Base-by-base conservation (phyloP, 1,140 invertebrate species). In the Uloborus diversus region DNA sequence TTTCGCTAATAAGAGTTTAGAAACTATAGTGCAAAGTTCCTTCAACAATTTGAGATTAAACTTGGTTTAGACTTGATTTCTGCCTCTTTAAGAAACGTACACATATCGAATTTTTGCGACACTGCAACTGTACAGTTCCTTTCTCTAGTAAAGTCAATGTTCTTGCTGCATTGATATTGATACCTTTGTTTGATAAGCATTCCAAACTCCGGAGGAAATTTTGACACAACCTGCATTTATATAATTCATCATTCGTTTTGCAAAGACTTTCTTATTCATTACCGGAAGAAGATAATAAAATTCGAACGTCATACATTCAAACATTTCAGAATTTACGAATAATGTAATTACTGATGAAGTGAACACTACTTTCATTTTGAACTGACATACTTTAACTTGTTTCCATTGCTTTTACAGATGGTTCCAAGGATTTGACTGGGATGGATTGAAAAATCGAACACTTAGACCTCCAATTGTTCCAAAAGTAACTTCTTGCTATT, bases 401-500 rank as follows among this genome's bases (percentile, higher is more conserved):
- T n/a, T n/a, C n/a, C n/a, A n/a, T n/a, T n/a, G n/a, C 3, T 62
- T 5, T 76, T 65, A 9, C 87, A 97, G 97, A 88, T 99, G 97
- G 98, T 99, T 99, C 87, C 97, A 99, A 87, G 97, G 98, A 49
- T 99, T 99, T 88, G 98, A 99, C 86, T 99, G 98, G 98, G 97
- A 99, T 89, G 98, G 97, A 25, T 88, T 99, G 14, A 90, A 93
- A 65, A 92, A 92, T 82, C 89, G 94, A 82, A 95, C 94, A 0
- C 87, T 99, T 14, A 93, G 93, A 66, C 94, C 98, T 17, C 98
- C 98, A 1, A 97, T 99, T 76, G 88, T 96, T 81, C 96, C 96
- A 33, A 75, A 75, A 25, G 80, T 81, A n/a, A n/a, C n/a, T 42
- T n/a, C n/a, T n/a, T n/a, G n/a, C n/a, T n/a, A n/a, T n/a, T n/a